phyloP scores from a whole-genome alignment of 2,113 vertebrate species.

The Cervus canadensis region DNA sequence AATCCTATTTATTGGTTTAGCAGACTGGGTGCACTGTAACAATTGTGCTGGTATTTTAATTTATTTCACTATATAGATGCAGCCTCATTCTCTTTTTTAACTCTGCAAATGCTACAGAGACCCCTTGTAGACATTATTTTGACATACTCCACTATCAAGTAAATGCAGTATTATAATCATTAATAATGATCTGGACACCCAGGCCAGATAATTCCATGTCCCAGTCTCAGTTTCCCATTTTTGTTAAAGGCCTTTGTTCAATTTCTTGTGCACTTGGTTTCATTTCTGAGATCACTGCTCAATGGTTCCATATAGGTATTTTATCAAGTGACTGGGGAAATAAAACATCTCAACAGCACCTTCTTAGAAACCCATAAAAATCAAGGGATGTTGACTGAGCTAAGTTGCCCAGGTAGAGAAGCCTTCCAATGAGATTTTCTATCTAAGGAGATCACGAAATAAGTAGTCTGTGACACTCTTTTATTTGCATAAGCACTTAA shows the following conservation, averaged over 20 bases:
- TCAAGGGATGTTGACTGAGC: neutral
- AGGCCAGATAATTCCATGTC: slow-evolving; percentile 51
- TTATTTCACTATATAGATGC: neutral
- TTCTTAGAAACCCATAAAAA: neutral
- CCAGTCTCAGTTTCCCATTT: slow-evolving; percentile 69
- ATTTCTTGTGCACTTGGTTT: slow-evolving; percentile 59
- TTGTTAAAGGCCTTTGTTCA: slow-evolving; percentile 64
- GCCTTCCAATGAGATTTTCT: slow-evolving; percentile 48
- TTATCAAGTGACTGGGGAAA: neutral
- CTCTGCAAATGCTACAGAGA: slow-evolving; percentile 60
- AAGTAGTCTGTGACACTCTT: slow-evolving; percentile 31
- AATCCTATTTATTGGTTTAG: neutral
- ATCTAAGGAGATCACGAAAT: slow-evolving; percentile 21
- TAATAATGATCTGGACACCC: slow-evolving; percentile 68
- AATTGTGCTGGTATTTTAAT: neutral
- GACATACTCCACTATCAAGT: slow-evolving; percentile 64
- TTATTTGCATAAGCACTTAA: slow-evolving; percentile 45
- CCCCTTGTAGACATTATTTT: slow-evolving; percentile 68
- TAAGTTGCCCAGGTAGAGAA: slow-evolving; percentile 30
- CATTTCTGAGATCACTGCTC: slow-evolving; percentile 57
- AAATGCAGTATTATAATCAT: slow-evolving; percentile 74
- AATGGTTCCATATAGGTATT: slow-evolving; percentile 4
- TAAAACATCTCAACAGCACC: neutral
- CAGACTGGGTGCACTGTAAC: neutral
- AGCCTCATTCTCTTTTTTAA: neutral